phyloP scores from a whole-genome alignment of 2,888 invertebrate genomes.

The Chaitophorus viminalis region DNA sequence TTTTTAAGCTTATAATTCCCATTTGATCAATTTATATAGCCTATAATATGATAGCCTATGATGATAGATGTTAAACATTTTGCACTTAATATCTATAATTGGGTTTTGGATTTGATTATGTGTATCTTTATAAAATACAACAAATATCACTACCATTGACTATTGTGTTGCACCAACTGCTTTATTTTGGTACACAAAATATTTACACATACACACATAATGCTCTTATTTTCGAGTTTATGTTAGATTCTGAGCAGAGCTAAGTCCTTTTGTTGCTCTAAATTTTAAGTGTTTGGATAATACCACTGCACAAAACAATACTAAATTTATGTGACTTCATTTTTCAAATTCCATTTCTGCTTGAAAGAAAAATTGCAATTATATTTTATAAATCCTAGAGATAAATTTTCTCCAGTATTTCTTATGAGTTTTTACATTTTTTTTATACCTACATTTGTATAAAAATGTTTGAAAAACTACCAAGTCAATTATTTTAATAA shows the following conservation, averaged over 20 bases:
- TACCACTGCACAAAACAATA: too few relatives aligned
- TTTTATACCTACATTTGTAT: too few relatives aligned
- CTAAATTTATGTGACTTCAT: too few relatives aligned
- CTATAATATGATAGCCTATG: neutral
- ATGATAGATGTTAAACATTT: neutral
- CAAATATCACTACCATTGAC: neutral
- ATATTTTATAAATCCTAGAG: too few relatives aligned
- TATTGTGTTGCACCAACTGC: slow-evolving; percentile 31
- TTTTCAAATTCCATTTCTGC: too few relatives aligned
- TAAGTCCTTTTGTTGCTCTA: too few relatives aligned
- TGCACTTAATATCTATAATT: neutral
- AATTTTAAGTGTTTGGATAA: too few relatives aligned
- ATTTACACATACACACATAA: neutral
- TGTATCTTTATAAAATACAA: neutral
- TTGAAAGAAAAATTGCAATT: too few relatives aligned
- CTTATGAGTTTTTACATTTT: too few relatives aligned
- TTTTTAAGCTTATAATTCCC: neutral
- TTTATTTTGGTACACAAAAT: slow-evolving; percentile 18
- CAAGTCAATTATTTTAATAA: too few relatives aligned
- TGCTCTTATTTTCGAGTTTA: slow-evolving; percentile 7
- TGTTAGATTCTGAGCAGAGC: neutral
- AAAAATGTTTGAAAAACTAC: too few relatives aligned
- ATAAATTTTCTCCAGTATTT: too few relatives aligned
- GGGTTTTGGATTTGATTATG: neutral
- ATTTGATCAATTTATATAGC: neutral